Evolutionary conservation across 2,888 invertebrate species (phyloP), one percentile per base, ranked within the genome.

Genomic region (Timema cristinae): DNA sequence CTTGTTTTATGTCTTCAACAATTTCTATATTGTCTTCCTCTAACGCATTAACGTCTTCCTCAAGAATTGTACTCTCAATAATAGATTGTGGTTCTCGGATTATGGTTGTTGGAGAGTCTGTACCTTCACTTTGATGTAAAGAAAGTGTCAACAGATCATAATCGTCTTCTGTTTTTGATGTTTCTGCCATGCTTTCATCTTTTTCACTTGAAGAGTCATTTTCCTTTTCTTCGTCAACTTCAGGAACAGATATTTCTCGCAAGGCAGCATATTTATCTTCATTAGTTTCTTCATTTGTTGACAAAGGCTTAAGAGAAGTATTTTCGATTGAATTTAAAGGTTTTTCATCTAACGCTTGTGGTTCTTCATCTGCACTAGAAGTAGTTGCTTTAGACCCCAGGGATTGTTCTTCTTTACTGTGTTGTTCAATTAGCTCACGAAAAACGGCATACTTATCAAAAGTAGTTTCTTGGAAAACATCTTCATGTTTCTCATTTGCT

Each of bases 391-490:
- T 47, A n/a, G n/a, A 32, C 16, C 76, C 48, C 77, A 77, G 67
- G 74, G 76, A 52, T 68, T 68, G 74, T 47, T 76, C 74, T 11
- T 75, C 75, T 52, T 76, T 77, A 69, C 71, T 68, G 54, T 70
- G 81, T 80, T 91, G 92, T 78, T 93, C 90, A 76, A 93, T 87
- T 61, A 89, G 79, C 83, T 95, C 95, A 74, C 95, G 86, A 78
- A 95, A 95, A 0, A 92, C 95, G 0, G 95, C 95, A 80, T 95
- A 95, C 77, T 93, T 88, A 80, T 95, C 95, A 78, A 90, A 91
- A 0, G 87, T 82, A 0, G 88, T 82, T 73, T 87, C 87, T 13
- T 78, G 78, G 67, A 78, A 78, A 51, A 78, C 79, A 69, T 79
- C 78, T 48, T 78, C 78, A 1, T 75, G 81, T 81, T 80, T 83